phyloP scores from a whole-genome alignment of 2,113 vertebrate species.

The Gasterosteus nipponicus region DNA sequence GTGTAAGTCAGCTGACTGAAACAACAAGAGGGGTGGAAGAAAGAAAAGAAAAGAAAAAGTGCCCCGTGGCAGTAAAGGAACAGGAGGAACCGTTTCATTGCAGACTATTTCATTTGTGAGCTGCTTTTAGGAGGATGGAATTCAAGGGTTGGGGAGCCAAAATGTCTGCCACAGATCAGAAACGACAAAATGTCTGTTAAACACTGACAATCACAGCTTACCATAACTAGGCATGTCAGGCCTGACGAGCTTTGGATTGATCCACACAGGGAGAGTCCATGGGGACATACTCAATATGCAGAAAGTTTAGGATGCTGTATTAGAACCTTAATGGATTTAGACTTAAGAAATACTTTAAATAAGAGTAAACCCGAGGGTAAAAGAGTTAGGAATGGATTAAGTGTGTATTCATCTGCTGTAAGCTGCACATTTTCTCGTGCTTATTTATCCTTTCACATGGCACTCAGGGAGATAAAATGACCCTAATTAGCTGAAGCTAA shows the following conservation, averaged over 20 bases:
- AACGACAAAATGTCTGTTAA: not conserved
- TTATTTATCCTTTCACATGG: not conserved
- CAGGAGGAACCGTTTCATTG: not conserved
- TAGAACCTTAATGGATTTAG: not conserved
- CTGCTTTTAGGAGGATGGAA: not conserved
- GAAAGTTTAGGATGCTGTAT: not conserved
- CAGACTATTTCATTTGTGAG: not conserved
- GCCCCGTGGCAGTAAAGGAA: not conserved
- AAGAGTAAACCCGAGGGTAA: too few relatives aligned
- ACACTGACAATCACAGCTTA: not conserved
- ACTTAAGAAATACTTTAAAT: not conserved
- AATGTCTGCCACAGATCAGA: not conserved
- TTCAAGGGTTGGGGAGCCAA: not conserved
- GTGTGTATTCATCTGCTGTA: not conserved
- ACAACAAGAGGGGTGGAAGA: conserved; percentile 26
- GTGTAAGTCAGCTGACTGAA: conserved; percentile 53
- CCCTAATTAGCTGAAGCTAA: not conserved
- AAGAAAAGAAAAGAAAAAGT: not conserved
- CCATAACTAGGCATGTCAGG: not conserved
- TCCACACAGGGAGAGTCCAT: not conserved
- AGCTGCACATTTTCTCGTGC: not conserved
- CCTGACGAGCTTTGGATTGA: not conserved
- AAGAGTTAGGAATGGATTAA: not conserved
- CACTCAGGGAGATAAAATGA: not conserved
- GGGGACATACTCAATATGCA: not conserved